These are phyloP conservation scores for Yponomeuta evonymella DNA, from an alignment of 2,888 invertebrate species.

Conservation along the genomic window DNA sequence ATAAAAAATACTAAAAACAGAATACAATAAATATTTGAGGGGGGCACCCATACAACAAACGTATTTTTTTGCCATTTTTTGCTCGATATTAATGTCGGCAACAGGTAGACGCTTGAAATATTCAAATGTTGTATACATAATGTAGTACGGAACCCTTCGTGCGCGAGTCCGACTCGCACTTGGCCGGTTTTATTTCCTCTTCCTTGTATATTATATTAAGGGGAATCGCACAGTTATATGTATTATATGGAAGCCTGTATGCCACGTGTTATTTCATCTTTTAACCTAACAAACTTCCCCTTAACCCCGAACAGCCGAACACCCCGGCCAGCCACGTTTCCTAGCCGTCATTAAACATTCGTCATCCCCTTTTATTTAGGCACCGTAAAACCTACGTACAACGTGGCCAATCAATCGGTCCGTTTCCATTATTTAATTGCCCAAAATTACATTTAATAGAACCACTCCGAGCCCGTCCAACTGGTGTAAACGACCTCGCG, in stretches of 20 bases:
- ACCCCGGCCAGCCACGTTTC: background rate
- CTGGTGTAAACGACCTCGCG: conserved; percentile 7
- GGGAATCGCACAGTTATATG: background rate
- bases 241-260: too few species aligned
- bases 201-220: background rate
- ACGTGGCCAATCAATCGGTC: conserved; percentile 13
- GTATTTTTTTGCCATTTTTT: too few species aligned
- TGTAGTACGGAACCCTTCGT: too few species aligned
- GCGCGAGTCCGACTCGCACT: too few species aligned
- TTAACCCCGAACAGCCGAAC: background rate
- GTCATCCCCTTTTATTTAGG: conserved; percentile 16
- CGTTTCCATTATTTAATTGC: conserved; percentile 15
- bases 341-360: conserved; percentile 11
- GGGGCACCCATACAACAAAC: too few species aligned
- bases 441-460: conserved; percentile 16
- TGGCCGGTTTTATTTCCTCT: background rate
- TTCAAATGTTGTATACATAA: too few species aligned
- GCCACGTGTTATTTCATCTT: too few species aligned
- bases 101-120: too few species aligned
- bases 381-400: conserved; percentile 9
- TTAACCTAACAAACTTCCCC: background rate
- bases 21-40: too few species aligned
- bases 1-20: too few species aligned
- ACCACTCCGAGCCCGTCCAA: background rate
- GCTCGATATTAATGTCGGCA: too few species aligned